A percentile compares a stretch with the other conserved stretches of the same genome.
These are phyloP conservation scores for Danaus plexippus DNA, from an alignment of 1,140 invertebrate genomes.

Conservation along the genomic window DNA sequence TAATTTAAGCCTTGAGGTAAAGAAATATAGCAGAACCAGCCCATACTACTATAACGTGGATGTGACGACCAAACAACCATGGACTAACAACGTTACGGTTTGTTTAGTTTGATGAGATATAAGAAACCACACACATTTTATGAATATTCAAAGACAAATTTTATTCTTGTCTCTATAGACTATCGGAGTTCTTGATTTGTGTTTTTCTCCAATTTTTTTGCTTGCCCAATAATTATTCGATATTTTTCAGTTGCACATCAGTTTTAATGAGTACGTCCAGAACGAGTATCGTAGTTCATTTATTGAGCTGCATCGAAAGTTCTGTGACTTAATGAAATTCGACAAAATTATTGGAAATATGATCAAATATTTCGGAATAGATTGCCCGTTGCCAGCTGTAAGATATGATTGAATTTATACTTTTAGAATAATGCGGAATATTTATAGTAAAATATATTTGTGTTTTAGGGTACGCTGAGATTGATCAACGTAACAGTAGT, in stretches of 20 bases:
- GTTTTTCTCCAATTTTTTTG: no score
- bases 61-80: slow-evolving; percentile 14
- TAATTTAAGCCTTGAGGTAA: slow-evolving; percentile 14
- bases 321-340: slow-evolving; percentile 28
- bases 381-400: slow-evolving; percentile 31
- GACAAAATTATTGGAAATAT: slow-evolving; percentile 11
- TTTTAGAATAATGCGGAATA: background rate
- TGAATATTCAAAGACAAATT: no score
- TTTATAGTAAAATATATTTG: no score
- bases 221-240: no score
- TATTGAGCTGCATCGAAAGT: slow-evolving; percentile 25
- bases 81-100: slow-evolving; percentile 38
- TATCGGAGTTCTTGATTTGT: no score
- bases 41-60: slow-evolving; percentile 21
- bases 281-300: slow-evolving; percentile 37
- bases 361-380: slow-evolving; percentile 9
- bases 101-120: slow-evolving; percentile 1
- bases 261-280: slow-evolving; percentile 28
- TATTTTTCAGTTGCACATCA: slow-evolving; percentile 26
- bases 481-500: slow-evolving; percentile 28
- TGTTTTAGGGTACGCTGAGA: slow-evolving; percentile 21
- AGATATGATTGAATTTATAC: slow-evolving; percentile 7
- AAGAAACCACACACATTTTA: no score
- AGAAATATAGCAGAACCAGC: slow-evolving; percentile 22
- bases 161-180: no score